phyloP scores from a whole-genome alignment of 2,113 vertebrate species.

The Cettia cetti region DNA sequence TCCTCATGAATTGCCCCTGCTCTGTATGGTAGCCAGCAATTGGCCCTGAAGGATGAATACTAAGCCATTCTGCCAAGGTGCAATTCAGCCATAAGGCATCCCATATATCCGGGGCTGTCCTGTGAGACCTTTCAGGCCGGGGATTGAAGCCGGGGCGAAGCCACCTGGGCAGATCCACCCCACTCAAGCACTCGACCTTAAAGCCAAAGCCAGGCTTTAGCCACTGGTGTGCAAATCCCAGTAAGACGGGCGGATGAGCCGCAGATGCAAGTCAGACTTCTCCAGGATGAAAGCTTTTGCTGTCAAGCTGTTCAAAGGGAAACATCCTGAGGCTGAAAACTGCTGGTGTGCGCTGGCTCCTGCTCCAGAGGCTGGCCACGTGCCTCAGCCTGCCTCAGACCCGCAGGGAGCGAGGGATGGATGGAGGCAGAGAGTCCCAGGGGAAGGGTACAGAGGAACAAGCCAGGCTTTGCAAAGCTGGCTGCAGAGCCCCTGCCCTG shows the following conservation, averaged over 20 bases:
- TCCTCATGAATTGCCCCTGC: neutral
- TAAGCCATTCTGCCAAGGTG: constrained; percentile 16
- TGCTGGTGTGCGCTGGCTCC: neutral
- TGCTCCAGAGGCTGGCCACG: neutral
- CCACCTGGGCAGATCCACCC: neutral
- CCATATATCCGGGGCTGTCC: neutral
- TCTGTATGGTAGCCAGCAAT: neutral
- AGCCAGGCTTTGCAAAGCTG: neutral
- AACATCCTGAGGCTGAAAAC: neutral
- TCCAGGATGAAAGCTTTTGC: neutral
- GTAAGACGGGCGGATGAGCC: accelerated
- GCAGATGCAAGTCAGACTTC: neutral
- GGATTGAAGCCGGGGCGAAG: neutral
- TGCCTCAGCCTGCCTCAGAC: neutral
- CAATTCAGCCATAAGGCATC: neutral
- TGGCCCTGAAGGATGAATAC: neutral
- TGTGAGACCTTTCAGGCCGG: neutral
- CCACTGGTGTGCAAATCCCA: neutral
- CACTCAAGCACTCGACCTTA: accelerated
- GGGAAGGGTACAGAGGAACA: neutral
- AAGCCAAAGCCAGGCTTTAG: neutral
- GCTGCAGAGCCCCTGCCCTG: neutral
- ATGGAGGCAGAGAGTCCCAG: neutral
- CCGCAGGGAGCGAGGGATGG: neutral
- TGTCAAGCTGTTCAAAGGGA: neutral